Conservation (phyloP, 1,140 invertebrate species). For the Pinna nobilis region DNA sequence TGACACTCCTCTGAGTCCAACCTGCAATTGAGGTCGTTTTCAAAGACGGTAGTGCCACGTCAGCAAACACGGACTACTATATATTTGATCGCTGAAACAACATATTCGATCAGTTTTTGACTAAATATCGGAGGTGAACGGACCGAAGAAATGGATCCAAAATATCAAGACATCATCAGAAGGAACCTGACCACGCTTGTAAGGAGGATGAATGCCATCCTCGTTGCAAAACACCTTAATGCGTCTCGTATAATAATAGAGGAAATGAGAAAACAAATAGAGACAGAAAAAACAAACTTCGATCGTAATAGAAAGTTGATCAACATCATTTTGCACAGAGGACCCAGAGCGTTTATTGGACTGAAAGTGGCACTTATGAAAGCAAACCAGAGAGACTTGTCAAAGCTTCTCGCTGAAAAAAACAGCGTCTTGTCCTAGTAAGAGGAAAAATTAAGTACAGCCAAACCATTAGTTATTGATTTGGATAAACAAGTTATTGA, state of each 20-base stretch:
- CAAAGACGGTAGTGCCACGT: too few relatives aligned
- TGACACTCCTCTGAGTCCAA: too few relatives aligned
- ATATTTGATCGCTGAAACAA: too few relatives aligned
- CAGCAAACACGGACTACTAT: too few relatives aligned
- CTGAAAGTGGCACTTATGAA: conserved; percentile 19
- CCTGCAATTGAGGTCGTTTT: too few relatives aligned
- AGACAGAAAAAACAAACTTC: background rate
- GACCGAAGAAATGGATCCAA: too few relatives aligned
- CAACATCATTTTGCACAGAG: conserved; percentile 1
- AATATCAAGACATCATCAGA: too few relatives aligned
- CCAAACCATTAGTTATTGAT: background rate
- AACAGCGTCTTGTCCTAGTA: background rate
- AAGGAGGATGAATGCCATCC: too few relatives aligned
- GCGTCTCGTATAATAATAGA: background rate
- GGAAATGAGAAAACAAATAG: background rate
- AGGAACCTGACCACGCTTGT: too few relatives aligned
- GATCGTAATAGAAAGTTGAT: background rate
- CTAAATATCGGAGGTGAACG: too few relatives aligned
- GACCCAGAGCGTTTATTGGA: background rate
- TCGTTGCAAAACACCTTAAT: too few relatives aligned
- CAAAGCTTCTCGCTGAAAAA: background rate
- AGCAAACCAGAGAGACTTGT: conserved; percentile 19
- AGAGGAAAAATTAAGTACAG: background rate
- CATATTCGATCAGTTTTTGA: too few relatives aligned
- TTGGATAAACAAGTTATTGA: background rate